phyloP scores from a whole-genome alignment of 2,888 invertebrate genomes.

The Protophormia terraenovae region DNA sequence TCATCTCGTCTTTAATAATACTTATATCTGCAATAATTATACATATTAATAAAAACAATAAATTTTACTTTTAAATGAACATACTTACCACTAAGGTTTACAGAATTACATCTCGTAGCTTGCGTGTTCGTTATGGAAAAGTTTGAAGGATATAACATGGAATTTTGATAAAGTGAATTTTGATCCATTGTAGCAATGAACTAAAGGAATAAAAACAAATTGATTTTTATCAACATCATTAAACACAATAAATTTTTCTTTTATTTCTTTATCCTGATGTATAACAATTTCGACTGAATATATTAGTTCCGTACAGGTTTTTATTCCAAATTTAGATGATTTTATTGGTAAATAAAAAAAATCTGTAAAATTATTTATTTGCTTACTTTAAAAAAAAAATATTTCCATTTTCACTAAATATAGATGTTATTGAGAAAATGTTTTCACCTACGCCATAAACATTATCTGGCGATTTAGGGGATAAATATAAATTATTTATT shows the following conservation, averaged over 20 bases:
- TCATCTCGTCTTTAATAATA: too few species aligned
- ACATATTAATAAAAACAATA: too few species aligned
- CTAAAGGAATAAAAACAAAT: neutral
- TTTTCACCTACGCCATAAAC: neutral
- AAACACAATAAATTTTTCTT: too few species aligned
- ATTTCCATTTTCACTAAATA: neutral
- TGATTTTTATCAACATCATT: too few species aligned
- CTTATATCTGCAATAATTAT: too few species aligned
- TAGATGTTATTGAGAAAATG: neutral
- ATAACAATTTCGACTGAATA: too few species aligned
- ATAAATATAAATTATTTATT: constrained; percentile 18
- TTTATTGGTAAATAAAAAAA: constrained; percentile 29
- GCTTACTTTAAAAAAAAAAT: neutral
- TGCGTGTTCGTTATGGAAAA: neutral
- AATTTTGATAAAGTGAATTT: neutral
- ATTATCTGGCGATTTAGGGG: neutral
- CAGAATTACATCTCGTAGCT: too few species aligned
- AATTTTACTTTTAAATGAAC: too few species aligned
- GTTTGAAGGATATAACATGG: neutral
- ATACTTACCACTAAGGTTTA: too few species aligned
- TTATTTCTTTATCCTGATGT: too few species aligned
- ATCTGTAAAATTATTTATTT: constrained; percentile 3
- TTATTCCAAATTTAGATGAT: neutral
- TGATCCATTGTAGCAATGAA: neutral
- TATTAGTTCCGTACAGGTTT: too few species aligned